Percentiles rank a stretch among this genome's conserved stretches.
phyloP scores from a whole-genome alignment of 2,888 invertebrate species.

The Labia minor region DNA sequence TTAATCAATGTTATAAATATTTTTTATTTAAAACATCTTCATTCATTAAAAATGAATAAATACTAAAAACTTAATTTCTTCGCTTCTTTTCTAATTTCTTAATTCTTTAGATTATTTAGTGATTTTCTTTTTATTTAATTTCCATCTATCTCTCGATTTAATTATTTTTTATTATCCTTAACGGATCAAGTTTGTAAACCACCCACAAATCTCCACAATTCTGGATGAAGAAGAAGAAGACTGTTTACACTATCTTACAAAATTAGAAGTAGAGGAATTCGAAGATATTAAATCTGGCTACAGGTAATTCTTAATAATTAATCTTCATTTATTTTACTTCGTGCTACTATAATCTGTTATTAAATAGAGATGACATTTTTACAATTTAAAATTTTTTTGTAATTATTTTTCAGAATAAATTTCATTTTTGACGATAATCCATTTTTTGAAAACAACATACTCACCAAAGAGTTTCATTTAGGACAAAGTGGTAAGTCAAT shows the following conservation, averaged over 20 bases:
- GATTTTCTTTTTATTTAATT: background rate
- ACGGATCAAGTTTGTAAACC: conserved; percentile 59
- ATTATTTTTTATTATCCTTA: too few relatives aligned
- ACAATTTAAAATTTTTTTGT: background rate
- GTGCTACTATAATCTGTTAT: too few relatives aligned
- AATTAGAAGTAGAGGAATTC: conserved; percentile 72
- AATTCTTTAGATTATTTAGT: background rate
- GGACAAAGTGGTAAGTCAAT: conserved; percentile 46
- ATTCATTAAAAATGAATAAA: too few relatives aligned
- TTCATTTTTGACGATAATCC: conserved; percentile 70
- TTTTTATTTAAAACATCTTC: too few relatives aligned
- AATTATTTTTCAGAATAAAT: conserved; percentile 43
- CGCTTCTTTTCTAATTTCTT: too few relatives aligned
- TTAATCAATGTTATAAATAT: too few relatives aligned
- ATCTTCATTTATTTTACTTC: too few relatives aligned
- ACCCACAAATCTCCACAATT: conserved; percentile 70
- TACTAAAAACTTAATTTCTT: too few relatives aligned
- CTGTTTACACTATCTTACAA: conserved; percentile 56
- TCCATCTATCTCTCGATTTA: background rate
- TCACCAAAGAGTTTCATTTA: conserved; percentile 69
- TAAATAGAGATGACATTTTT: too few relatives aligned
- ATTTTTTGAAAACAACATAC: conserved; percentile 66
- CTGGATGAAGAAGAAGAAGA: conserved; percentile 76
- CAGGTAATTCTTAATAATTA: conserved; percentile 29
- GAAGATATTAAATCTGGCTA: conserved; percentile 81